These are phyloP conservation scores for Actinemys pallida DNA, from an alignment of 2,113 vertebrate species.

Conservation along the genomic window DNA sequence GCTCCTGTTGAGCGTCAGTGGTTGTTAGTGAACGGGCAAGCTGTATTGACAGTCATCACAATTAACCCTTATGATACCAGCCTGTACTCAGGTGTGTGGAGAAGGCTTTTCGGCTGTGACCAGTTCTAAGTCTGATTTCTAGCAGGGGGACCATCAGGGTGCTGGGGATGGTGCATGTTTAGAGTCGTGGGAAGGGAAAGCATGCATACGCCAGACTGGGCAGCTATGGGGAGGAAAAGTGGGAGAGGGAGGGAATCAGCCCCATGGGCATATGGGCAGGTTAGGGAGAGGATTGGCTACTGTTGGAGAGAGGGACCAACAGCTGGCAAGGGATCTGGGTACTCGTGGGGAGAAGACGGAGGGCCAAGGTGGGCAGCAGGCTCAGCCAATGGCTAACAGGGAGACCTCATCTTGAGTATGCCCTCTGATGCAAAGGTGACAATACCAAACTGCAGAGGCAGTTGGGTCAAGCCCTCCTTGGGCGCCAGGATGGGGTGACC, in stretches of 20 bases:
- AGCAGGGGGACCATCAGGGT: not conserved
- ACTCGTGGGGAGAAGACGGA: not conserved
- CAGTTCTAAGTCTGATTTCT: rapidly evolving
- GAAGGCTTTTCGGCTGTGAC: not conserved
- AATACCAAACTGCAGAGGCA: not conserved
- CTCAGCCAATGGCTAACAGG: not conserved
- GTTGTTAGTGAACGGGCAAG: not conserved
- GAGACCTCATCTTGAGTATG: not conserved
- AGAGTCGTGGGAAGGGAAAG: not conserved
- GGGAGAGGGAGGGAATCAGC: not conserved
- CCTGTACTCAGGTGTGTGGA: not conserved
- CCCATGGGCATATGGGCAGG: rapidly evolving
- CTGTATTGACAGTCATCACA: not conserved
- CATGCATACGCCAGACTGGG: not conserved
- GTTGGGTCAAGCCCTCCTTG: not conserved
- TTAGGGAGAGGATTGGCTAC: not conserved
- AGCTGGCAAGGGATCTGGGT: not conserved
- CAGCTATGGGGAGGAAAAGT: not conserved
- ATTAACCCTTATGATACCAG: not conserved
- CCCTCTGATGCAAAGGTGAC: not conserved
- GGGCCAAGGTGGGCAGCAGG: not conserved
- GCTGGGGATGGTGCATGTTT: rapidly evolving
- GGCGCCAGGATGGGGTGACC: not conserved
- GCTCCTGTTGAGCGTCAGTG: not conserved
- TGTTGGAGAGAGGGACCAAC: not conserved